Evolutionary conservation across 2,797 vertebrate genomes (phyloP), one percentile per base, ranked within the genome.

Genomic region (Paratrypauchen microcephalus): DNA sequence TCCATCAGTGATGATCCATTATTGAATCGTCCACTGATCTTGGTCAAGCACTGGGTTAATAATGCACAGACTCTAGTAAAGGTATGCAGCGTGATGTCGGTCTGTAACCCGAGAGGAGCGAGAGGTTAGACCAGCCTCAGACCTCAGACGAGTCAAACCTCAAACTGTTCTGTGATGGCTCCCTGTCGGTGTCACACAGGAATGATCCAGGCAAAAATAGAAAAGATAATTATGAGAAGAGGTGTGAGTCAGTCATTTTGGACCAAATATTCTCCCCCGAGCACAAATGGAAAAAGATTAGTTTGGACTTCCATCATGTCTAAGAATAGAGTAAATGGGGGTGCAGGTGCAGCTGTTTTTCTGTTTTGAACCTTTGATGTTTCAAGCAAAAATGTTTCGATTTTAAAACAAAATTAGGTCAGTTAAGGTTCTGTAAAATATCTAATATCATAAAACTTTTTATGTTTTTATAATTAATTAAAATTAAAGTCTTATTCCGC

Each of bases 11-110:
- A 8, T 41, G 12, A 8, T 19, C 60, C 26, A 7, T 45, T 45
- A 13, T 47, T 24, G 21, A 61, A 8, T 68, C 32, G 30, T 55
- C 47, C n/a, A 19, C 12, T 65, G 47, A 21, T 7, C 28, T 28
- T 3, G 13, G 55, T 24, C 41, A 47, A 69, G 76, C 60, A 64
- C 57, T 66, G 72, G 63, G 77, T 88, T 7, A 89, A 88, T 89
- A 87, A 88, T 88, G 72, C 66, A 62, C 48, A 16, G 55, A 24
- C 65, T 39, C 62, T 24, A 52, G 66, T 72, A 79, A 78, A 79
- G 88, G 70, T 3, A 68, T 56, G 30, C 32, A 24, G 68, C 54
- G 32, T 28, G 56, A 70, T 36, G n/a, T 55, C 56, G 26, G n/a
- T 15, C 66, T 76, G 71, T 59, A 78, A 84, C 66, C 52, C 5